Evolutionary conservation across 1,140 invertebrate species (phyloP), one percentile per base, ranked within the genome.

Genomic region (Vollenhovia emeryi): DNA sequence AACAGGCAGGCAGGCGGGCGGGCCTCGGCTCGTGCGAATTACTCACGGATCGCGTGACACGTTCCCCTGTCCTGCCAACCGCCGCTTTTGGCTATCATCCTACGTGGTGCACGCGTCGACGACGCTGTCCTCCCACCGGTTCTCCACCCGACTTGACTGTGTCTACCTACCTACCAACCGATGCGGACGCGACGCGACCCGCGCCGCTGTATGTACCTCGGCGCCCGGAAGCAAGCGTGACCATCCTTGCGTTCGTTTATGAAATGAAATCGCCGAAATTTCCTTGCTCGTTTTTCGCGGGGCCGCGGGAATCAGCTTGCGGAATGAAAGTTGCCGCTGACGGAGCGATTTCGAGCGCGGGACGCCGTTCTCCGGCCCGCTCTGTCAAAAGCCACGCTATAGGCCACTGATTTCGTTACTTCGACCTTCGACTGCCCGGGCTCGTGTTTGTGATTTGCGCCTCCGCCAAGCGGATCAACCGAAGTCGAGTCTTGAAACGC

Each of bases 41-140:
- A 95, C 93, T 95, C 92, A 95, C 94, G 94, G 94, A 94, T 95
- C 94, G 94, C 92, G 93, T 94, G 94, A 94, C 93, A 93, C 93
- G 94, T 95, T 93, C 94, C 94, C 94, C 94, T 93, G 94, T 94
- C 94, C 94, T 94, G 94, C 94, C 93, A 93, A 92, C 92, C 92
- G 88, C 92, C 88, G 94, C 92, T 94, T 94, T 94, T 89, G 92
- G 93, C 93, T 93, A 94, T 94, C 93, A 92, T 93, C 93, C 92
- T 94, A 93, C 92, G 89, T 92, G 86, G 88, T 90, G 85, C 85
- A 89, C 91, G 91, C 90, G 90, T 92, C 93, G 93, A 92, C 93
- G 91, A 93, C 92, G 92, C 86, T 90, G 89, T 91, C 89, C 91
- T 86, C 33, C 75, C 86, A 59, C 66, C 66, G 66, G n/a, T 85